phyloP scores from a whole-genome alignment of 1,140 invertebrate species.

The Cydia pomonella region DNA sequence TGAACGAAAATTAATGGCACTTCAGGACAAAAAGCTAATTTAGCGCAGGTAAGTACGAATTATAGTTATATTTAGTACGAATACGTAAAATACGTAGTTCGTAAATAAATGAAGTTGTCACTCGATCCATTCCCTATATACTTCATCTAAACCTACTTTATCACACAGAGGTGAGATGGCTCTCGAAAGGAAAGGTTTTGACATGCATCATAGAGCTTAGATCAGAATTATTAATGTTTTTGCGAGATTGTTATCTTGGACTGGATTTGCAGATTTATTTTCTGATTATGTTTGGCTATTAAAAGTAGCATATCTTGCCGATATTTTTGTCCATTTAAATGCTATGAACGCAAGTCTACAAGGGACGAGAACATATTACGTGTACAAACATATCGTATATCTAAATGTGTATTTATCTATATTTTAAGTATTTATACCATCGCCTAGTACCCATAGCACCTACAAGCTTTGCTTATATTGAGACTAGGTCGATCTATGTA shows the following conservation, averaged over 20 bases:
- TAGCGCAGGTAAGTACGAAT: constrained; percentile 2
- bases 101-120: neutral
- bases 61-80: neutral
- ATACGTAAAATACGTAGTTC: neutral
- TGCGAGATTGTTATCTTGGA: no score
- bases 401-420: no score
- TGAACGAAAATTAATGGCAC: constrained; percentile 6
- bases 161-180: constrained; percentile 34
- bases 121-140: neutral
- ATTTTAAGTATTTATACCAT: no score
- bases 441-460: no score
- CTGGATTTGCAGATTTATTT: no score
- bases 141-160: constrained; percentile 32
- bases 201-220: constrained; percentile 17
- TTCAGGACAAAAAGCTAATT: constrained; percentile 10
- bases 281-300: no score
- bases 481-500: no score
- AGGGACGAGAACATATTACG: neutral
- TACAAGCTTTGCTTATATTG: no score
- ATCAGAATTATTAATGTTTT: constrained; percentile 32
- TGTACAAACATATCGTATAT: no score
- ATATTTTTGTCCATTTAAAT: no score
- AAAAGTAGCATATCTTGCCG: no score
- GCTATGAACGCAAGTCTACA: no score
- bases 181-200: constrained; percentile 35